These are phyloP conservation scores for Campylomormyrus tamandua DNA, from an alignment of 2,113 vertebrate species.

Conservation along the genomic window DNA sequence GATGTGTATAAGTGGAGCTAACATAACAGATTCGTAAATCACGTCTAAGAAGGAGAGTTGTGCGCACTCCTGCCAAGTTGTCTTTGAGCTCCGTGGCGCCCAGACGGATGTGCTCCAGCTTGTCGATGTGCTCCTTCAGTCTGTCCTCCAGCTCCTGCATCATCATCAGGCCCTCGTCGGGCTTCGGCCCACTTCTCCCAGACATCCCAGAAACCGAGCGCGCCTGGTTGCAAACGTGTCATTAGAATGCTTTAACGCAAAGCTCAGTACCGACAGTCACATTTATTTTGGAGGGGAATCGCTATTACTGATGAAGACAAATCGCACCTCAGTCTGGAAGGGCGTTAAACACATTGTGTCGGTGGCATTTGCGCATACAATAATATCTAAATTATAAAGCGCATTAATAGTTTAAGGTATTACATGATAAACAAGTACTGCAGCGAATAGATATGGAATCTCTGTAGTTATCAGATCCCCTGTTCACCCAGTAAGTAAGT, in stretches of 20 bases:
- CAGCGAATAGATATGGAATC: neutral
- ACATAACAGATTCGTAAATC: neutral
- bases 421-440: neutral
- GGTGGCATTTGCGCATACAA: neutral
- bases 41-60: neutral
- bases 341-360: neutral
- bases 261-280: neutral
- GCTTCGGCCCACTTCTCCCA: constrained; percentile 20
- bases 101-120: constrained; percentile 63
- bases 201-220: constrained; percentile 40
- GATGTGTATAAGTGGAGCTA: neutral
- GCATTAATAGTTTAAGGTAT: neutral
- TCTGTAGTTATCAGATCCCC: neutral
- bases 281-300: neutral
- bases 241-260: neutral
- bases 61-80: constrained; percentile 44
- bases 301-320: neutral
- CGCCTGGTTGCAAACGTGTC: neutral
- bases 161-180: constrained; percentile 59
- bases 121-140: constrained; percentile 62
- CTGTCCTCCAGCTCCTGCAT: constrained; percentile 68
- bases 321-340: neutral
- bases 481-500: neutral
- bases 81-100: constrained; percentile 53
- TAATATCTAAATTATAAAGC: neutral